These are phyloP conservation scores for Sorex araneus DNA, from an alignment of 2,113 vertebrate species.

Conservation along the genomic window DNA sequence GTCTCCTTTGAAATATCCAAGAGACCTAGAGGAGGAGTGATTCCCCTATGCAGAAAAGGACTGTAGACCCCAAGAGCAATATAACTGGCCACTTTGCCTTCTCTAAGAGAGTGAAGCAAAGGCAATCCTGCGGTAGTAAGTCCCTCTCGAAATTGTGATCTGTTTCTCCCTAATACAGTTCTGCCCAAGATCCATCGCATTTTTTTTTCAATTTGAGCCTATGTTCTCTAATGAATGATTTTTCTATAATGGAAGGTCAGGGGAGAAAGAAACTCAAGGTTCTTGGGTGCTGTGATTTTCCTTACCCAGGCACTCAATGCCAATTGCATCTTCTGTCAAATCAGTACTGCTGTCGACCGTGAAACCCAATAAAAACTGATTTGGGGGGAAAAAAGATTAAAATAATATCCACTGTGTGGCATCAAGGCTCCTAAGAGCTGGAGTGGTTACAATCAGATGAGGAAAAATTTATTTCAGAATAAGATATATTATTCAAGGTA, in stretches of 20 bases:
- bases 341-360: no score
- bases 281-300: background rate
- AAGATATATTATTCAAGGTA: no score
- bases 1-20: background rate
- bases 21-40: background rate
- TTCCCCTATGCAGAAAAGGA: background rate
- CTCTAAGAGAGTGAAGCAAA: background rate
- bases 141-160: constrained; percentile 2
- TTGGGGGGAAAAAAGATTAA: no score
- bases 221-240: background rate
- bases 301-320: background rate
- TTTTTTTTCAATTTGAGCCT: background rate
- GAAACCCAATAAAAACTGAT: no score
- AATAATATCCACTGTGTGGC: no score
- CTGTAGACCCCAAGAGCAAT: background rate
- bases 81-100: background rate
- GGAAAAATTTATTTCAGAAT: no score
- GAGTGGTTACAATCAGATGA: no score
- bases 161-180: background rate
- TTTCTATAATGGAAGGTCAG: constrained; percentile 33
- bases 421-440: no score
- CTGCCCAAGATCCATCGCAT: background rate
- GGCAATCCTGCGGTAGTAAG: background rate
- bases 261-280: background rate
- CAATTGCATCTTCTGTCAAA: no score